Conservation (phyloP, 2,888 invertebrate species). For the Eupithecia insigniata region DNA sequence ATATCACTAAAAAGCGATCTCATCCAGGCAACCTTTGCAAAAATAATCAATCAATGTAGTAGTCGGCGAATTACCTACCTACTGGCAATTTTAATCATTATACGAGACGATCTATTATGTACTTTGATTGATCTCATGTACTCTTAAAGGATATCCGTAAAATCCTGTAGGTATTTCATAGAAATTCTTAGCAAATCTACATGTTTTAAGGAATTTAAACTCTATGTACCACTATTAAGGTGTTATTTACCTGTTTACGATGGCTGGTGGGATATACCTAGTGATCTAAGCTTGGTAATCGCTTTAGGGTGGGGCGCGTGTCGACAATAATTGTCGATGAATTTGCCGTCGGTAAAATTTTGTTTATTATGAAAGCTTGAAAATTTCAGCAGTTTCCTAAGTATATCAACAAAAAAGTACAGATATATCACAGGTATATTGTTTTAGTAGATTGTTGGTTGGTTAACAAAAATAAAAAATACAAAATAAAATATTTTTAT, state of each 20-base stretch:
- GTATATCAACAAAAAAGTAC: not conserved
- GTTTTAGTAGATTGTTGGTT: not conserved
- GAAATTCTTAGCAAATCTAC: constrained; percentile 9
- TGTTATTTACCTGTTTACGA: constrained; percentile 16
- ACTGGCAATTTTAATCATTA: too few relatives aligned
- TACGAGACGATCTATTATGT: not conserved
- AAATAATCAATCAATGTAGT: too few relatives aligned
- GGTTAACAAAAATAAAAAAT: not conserved
- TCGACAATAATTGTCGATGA: constrained; percentile 40
- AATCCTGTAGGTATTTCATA: constrained; percentile 16
- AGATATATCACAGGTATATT: not conserved
- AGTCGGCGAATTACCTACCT: too few relatives aligned
- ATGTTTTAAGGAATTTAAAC: constrained; percentile 6
- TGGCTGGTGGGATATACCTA: constrained; percentile 35
- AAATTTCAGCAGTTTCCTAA: not conserved
- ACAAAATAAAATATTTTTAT: not conserved
- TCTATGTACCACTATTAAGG: not conserved
- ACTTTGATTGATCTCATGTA: constrained; percentile 4
- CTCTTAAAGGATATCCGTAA: constrained; percentile 21
- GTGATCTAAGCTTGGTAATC: constrained; percentile 62
- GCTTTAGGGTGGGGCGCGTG: constrained; percentile 53
- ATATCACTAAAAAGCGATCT: too few relatives aligned
- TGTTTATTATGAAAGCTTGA: not conserved
- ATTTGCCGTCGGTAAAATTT: not conserved
- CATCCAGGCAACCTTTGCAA: too few relatives aligned